Evolutionary conservation across 1,140 invertebrate species (phyloP), one percentile per base, ranked within the genome.

Genomic region (Myzus persicae): DNA sequence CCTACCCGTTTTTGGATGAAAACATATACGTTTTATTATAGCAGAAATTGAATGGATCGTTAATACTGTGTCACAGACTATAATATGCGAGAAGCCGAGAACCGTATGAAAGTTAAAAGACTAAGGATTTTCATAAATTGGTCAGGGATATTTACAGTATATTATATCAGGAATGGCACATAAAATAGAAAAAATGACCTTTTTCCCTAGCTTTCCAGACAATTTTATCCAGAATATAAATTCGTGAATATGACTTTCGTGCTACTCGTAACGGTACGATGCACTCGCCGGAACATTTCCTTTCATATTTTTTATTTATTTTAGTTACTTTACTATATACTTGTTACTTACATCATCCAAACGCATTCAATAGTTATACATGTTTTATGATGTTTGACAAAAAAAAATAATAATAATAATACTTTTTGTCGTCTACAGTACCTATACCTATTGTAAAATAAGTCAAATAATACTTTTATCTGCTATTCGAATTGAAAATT

Each of bases 291-390:
- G 24, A 18, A 42, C 24, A 51, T 90, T 54, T 90, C 31, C 36
- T n/a, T 88, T 88, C n/a, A 59, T 59, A 18, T 40, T 59, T 90
- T 90, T 90, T 90, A n/a, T 88, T 88, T 88, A 44, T 48, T 88
- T 88, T 48, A n/a, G n/a, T 48, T 88, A 36, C 44, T 7, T 42
- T 85, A 48, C 44, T 5, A 31, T 88, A 46, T 18, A 31, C 42
- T 46, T 46, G 42, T 87, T 18, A 31, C 42, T 44, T 87, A 44
- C 24, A 20, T 46, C 26, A 44, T 48, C n/a, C 85, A 48, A 88
- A 48, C 18, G 7, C 44, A 44, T 44, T 87, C 81, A 82, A 82
- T 40, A 87, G 85, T 48, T 46, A n/a, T 88, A n/a, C 31, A 88
- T 88, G n/a, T 88, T 88, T 48, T 48, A 48, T 48, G 44, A 26